These are phyloP conservation scores for Porphyrio hochstetteri DNA, from an alignment of 2,113 vertebrate genomes.

Conservation along the genomic window DNA sequence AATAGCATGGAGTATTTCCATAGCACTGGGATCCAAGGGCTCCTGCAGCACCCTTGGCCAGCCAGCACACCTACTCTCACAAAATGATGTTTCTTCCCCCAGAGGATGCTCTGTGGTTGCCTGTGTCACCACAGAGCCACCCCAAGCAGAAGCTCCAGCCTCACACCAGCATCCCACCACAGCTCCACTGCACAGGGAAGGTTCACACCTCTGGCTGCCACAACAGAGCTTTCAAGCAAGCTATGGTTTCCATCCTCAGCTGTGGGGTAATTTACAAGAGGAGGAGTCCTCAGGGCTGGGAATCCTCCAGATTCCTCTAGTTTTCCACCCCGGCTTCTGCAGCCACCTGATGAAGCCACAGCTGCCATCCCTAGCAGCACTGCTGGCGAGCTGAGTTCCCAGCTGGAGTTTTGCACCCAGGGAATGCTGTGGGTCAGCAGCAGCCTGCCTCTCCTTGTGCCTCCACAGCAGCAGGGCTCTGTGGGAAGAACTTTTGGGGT, in stretches of 20 bases:
- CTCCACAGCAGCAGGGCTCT: not conserved
- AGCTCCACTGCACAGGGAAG: not conserved
- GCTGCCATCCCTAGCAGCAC: not conserved
- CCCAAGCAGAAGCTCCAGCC: not conserved
- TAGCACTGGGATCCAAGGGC: not conserved
- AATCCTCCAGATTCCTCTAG: not conserved
- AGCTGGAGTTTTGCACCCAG: not conserved
- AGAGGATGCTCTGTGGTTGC: fast-evolving
- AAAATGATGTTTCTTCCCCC: not conserved
- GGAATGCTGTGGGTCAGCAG: fast-evolving
- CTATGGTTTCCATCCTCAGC: not conserved
- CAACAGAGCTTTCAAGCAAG: not conserved
- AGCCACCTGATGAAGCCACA: not conserved
- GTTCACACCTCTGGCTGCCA: not conserved
- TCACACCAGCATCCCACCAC: fast-evolving
- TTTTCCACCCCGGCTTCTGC: not conserved
- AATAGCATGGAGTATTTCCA: not conserved
- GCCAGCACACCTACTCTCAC: not conserved
- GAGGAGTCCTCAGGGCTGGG: not conserved
- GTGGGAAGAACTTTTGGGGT: fast-evolving
- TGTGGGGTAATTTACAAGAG: not conserved
- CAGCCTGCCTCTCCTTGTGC: not conserved
- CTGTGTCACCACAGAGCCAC: not conserved
- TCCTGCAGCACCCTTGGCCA: not conserved
- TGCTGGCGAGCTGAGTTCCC: not conserved